phyloP scores from a whole-genome alignment of 2,888 invertebrate species.

The Cylindroiulus punctatus region DNA sequence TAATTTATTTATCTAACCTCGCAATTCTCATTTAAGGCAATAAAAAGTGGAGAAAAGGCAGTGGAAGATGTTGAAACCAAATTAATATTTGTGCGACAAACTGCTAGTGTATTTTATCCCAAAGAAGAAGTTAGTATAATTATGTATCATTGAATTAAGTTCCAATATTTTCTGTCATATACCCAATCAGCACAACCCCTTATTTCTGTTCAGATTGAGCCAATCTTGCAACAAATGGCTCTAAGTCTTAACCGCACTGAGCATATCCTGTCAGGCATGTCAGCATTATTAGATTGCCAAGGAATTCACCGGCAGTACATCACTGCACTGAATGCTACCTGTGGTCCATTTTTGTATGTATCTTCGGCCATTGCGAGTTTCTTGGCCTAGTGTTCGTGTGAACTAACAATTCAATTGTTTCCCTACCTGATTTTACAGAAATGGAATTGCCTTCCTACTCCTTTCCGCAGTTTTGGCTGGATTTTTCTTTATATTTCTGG shows the following conservation, averaged over 20 bases:
- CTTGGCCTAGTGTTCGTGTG: background rate
- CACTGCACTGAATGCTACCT: constrained; percentile 80
- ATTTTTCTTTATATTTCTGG: constrained; percentile 87
- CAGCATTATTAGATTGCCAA: constrained; percentile 83
- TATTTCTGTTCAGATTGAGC: constrained; percentile 48
- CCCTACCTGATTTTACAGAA: constrained; percentile 59
- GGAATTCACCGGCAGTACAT: constrained; percentile 85
- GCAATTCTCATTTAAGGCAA: constrained; percentile 56
- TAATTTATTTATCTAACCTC: background rate
- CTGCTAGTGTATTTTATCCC: constrained; percentile 70
- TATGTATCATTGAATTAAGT: background rate
- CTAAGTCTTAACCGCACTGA: constrained; percentile 78
- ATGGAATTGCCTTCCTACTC: constrained; percentile 84
- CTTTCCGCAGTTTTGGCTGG: constrained; percentile 87
- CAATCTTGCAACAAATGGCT: constrained; percentile 44
- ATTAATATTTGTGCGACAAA: constrained; percentile 68
- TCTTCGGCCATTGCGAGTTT: background rate
- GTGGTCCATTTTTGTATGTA: constrained; percentile 79
- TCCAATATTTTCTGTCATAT: background rate
- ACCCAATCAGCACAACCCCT: background rate
- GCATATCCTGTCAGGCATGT: constrained; percentile 68
- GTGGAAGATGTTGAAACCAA: constrained; percentile 71
- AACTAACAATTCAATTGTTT: too few relatives aligned
- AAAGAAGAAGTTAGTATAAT: constrained; percentile 54
- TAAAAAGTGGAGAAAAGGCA: constrained; percentile 77